These are phyloP conservation scores for Cremastinae sp. DNA, from an alignment of 2,888 invertebrate genomes.

Conservation along the genomic window DNA sequence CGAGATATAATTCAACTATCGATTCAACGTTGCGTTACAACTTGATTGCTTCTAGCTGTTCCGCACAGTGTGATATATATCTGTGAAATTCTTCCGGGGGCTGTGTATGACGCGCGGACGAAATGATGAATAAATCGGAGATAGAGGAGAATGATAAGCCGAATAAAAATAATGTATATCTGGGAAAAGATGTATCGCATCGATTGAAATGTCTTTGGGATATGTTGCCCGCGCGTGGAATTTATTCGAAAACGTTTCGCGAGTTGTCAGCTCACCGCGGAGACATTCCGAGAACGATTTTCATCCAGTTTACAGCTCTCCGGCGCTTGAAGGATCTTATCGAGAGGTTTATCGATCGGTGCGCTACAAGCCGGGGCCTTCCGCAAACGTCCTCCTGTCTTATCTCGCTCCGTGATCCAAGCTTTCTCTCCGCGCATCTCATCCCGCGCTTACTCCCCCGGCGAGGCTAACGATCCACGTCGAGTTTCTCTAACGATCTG, in stretches of 20 bases:
- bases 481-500: slow-evolving; percentile 55
- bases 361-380: slow-evolving; percentile 42
- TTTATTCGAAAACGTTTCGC: slow-evolving; percentile 8
- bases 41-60: slow-evolving; percentile 48
- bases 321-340: slow-evolving; percentile 54
- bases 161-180: slow-evolving; percentile 17
- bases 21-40: slow-evolving; percentile 57
- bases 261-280: slow-evolving; percentile 34
- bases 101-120: slow-evolving; percentile 33
- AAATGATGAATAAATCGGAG: slow-evolving; percentile 44
- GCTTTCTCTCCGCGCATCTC: slow-evolving; percentile 27
- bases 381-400: slow-evolving; percentile 55
- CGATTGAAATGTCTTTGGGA: slow-evolving; percentile 32
- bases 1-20: slow-evolving; percentile 59
- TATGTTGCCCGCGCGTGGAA: not conserved
- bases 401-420: slow-evolving; percentile 58
- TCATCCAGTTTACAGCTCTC: slow-evolving; percentile 55
- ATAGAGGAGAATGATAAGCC: slow-evolving; percentile 6
- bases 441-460: slow-evolving; percentile 23
- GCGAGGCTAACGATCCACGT: slow-evolving; percentile 47
- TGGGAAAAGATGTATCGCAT: slow-evolving; percentile 17
- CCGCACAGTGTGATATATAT: slow-evolving; percentile 33
- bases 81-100: slow-evolving; percentile 29
- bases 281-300: slow-evolving; percentile 43
- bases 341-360: slow-evolving; percentile 52